phyloP scores from a whole-genome alignment of 2,888 invertebrate species.

The Parnassius smintheus region DNA sequence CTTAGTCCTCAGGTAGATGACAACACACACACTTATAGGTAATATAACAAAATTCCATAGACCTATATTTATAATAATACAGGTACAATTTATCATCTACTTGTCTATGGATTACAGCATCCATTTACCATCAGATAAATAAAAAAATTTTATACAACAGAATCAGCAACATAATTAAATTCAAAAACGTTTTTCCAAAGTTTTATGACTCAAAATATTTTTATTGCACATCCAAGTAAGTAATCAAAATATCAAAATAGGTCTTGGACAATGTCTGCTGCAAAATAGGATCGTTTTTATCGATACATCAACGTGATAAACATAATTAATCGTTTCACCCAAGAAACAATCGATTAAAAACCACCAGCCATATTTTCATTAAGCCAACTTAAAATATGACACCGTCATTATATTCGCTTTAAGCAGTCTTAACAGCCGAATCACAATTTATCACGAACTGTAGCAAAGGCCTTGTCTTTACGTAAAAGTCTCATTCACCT shows the following conservation, averaged over 20 bases:
- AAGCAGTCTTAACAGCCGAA: slow-evolving; percentile 17
- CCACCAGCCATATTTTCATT: slow-evolving; percentile 18
- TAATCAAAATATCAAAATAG: background rate
- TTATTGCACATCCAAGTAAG: no score
- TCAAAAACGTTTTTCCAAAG: no score
- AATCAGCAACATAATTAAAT: no score
- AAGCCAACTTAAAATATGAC: slow-evolving; percentile 23
- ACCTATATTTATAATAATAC: no score
- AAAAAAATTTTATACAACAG: no score
- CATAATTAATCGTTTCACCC: slow-evolving; percentile 21
- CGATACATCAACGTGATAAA: slow-evolving; percentile 18
- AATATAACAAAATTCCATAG: no score
- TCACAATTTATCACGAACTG: slow-evolving; percentile 17
- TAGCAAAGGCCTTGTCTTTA: slow-evolving; percentile 22
- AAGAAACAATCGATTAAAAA: slow-evolving; percentile 19
- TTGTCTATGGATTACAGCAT: no score
- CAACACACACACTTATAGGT: no score
- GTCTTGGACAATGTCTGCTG: slow-evolving; percentile 6
- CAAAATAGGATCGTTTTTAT: slow-evolving; percentile 14
- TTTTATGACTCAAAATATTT: no score
- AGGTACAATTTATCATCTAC: no score
- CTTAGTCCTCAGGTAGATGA: no score
- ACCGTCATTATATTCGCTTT: slow-evolving; percentile 9
- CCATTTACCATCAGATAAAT: no score
- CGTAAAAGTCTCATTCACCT: slow-evolving; percentile 17